Base-by-base conservation (phyloP, 1,140 invertebrate genomes). In the Ladona fulva region DNA sequence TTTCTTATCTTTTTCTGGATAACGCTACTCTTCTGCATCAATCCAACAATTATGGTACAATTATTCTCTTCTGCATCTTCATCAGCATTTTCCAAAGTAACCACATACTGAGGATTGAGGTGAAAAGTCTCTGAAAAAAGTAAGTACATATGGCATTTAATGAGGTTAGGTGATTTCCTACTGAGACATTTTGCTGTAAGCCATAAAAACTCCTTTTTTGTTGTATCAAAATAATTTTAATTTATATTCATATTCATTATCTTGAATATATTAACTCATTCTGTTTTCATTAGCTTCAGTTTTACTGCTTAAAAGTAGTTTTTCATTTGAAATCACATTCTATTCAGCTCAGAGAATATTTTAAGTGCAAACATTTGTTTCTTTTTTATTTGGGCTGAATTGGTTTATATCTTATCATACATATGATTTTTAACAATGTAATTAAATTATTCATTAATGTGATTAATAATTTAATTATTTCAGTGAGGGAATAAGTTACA, bases 11-110 rank as follows among this genome's bases (percentile, higher is more conserved):
- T 86, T 29, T 87, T 83, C 80, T 88, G 85, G 79, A 88, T 86
- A 29, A 91, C 82, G 76, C 88, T 81, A 81, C 91, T 90, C 80
- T 91, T 91, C 83, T 92, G 90, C 83, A 91, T 88, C 11, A 91
- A 81, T 24, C 87, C 89, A 7, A 90, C 84, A 76, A 91, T 88
- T 25, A 89, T 83, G 8, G 90, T 91, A 81, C 89, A 90, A 42
- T 87, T 85, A 77, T 89, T 87, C 79, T 90, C 86, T 14, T 89
- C 88, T 81, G 91, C 89, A 80, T 89, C 89, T 77, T 90, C 89
- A 83, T 91, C 90, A 44, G 86, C 83, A 82, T 89, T 88, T 24
- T 86, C 83, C 77, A 91, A 81, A 8, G 86, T 87, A 25, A 92
- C 85, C n/a, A 84, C 82, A 82, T 89, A 92, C 81, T 92, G 90